Percentiles rank a stretch among this genome's conserved stretches.
Conservation (phyloP, 2,797 vertebrate genomes). For the Anomalospiza imberbis region DNA sequence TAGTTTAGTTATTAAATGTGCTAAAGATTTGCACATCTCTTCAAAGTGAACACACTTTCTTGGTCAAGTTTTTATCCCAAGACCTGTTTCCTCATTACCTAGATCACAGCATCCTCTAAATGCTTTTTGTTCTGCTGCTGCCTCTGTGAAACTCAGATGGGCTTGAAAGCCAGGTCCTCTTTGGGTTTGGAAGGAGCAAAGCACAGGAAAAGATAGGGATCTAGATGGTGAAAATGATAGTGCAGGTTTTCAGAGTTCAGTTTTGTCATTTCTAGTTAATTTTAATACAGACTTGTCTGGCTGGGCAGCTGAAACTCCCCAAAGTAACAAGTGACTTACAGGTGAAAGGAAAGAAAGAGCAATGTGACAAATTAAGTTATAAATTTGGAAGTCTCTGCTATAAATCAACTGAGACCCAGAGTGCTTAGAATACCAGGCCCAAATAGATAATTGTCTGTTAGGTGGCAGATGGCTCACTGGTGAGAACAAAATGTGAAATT, state of each 20-base stretch:
- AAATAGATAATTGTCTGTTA: constrained; percentile 24
- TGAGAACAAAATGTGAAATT: constrained; percentile 1
- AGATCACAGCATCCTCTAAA: not conserved
- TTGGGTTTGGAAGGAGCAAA: not conserved
- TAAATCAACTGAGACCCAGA: not conserved
- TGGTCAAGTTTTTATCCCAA: not conserved
- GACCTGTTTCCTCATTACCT: not conserved
- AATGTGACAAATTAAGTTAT: not conserved
- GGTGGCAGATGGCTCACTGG: not conserved
- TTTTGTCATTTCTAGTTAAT: not conserved
- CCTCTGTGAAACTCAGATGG: rapidly evolving
- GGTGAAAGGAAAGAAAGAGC: not conserved
- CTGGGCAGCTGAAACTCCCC: not conserved
- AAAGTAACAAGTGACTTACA: not conserved
- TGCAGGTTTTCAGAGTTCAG: not conserved
- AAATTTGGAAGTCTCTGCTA: not conserved
- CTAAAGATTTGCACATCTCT: not conserved
- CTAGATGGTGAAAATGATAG: not conserved
- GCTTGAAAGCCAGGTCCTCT: not conserved
- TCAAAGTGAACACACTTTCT: not conserved
- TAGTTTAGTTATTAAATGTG: not conserved
- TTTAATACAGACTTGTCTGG: not conserved
- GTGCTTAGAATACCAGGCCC: not conserved
- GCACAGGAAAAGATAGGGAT: not conserved
- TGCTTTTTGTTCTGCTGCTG: not conserved